These are phyloP conservation scores for Formica exsecta DNA, from an alignment of 1,140 invertebrate species.

Conservation along the genomic window DNA sequence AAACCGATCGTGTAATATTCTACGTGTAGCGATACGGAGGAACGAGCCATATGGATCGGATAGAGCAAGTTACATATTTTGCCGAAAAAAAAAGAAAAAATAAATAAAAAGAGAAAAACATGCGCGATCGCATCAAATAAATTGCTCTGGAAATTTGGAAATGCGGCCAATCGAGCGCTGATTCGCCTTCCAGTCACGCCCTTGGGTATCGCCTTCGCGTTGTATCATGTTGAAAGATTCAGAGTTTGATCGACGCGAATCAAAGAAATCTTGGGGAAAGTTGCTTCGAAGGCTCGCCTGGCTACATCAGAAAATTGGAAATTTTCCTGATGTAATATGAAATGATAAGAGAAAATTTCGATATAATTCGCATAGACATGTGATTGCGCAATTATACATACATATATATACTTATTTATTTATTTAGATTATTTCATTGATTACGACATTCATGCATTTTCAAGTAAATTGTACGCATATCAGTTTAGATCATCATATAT, in stretches of 20 bases:
- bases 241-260: conserved; percentile 23
- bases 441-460: neutral
- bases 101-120: conserved; percentile 1
- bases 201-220: neutral
- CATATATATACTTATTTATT: neutral
- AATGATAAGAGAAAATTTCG: neutral
- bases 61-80: too few species aligned
- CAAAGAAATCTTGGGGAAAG: neutral
- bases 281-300: neutral
- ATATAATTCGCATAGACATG: neutral
- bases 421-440: neutral
- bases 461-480: neutral
- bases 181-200: conserved; percentile 36
- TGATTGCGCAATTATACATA: neutral
- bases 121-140: conserved; percentile 30
- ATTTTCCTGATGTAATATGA: neutral
- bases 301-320: neutral
- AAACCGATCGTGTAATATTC: conserved; percentile 43
- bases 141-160: neutral
- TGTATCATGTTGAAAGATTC: conserved; percentile 35
- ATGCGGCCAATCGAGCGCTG: neutral
- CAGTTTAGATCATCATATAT: neutral
- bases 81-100: too few species aligned
- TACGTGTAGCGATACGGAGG: conserved; percentile 3
- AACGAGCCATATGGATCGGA: neutral